Evolutionary conservation across 1,140 invertebrate genomes (phyloP).

Genomic region (Drosophila kohkoa): DNA sequence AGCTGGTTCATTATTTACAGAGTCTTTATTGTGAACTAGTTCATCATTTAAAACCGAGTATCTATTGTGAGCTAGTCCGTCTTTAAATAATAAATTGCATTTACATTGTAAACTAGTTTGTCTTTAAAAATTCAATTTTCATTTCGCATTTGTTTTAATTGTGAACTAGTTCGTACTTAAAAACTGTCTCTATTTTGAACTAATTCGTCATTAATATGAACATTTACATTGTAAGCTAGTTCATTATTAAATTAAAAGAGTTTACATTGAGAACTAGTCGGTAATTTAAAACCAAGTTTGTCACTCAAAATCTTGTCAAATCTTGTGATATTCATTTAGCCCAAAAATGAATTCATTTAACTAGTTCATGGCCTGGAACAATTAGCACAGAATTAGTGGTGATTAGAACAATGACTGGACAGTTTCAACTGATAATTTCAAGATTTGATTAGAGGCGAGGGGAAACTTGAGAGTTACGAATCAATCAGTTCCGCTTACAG

Average conservation of each 20-base stretch:
- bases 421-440: background rate
- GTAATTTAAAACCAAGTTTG: too few relatives aligned
- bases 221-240: too few relatives aligned
- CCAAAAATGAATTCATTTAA: background rate
- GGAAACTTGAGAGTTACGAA: background rate
- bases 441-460: background rate
- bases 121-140: too few relatives aligned
- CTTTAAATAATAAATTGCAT: too few relatives aligned
- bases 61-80: too few relatives aligned
- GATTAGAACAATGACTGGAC: slow-evolving; percentile 12
- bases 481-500: slow-evolving; percentile 20
- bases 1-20: too few relatives aligned
- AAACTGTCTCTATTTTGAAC: background rate
- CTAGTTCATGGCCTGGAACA: slow-evolving; percentile 14
- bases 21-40: too few relatives aligned
- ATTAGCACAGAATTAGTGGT: slow-evolving; percentile 10
- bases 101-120: too few relatives aligned
- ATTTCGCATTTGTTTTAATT: too few relatives aligned
- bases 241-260: too few relatives aligned
- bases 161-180: background rate
- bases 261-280: background rate
- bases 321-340: background rate
- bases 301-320: background rate
- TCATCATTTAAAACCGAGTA: too few relatives aligned
- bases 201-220: background rate